These are phyloP conservation scores for Camponotus floridanus DNA, from an alignment of 1,140 invertebrate genomes.

Conservation along the genomic window DNA sequence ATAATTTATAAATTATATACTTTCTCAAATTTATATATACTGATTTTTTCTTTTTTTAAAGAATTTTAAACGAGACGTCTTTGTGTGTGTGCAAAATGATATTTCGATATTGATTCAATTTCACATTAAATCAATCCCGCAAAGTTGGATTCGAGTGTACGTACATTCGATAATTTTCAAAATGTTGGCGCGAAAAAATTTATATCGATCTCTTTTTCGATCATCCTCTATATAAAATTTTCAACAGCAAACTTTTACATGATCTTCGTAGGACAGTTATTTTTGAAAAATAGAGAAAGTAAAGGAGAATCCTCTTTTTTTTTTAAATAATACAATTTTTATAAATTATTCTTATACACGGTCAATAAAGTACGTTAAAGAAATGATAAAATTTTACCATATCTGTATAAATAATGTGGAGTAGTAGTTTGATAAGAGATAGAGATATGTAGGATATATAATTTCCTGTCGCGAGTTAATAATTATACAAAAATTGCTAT, in stretches of 20 bases:
- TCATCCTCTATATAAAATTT: background rate
- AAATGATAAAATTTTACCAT: background rate
- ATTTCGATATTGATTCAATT: conserved; percentile 19
- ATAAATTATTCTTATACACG: conserved; percentile 8
- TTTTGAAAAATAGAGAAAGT: conserved; percentile 6
- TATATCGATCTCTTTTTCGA: background rate
- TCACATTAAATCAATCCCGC: background rate
- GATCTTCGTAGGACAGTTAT: background rate
- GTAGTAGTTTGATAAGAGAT: background rate
- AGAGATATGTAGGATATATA: background rate
- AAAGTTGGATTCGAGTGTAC: background rate
- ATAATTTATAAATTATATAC: conserved; percentile 17
- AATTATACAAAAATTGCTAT: background rate
- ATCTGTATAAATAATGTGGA: background rate
- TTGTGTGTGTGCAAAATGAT: background rate
- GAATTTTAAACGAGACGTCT: background rate
- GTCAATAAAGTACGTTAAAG: background rate
- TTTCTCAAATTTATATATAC: background rate
- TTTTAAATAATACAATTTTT: conserved; percentile 17
- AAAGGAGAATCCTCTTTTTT: background rate
- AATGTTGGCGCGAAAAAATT: background rate
- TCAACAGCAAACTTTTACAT: background rate
- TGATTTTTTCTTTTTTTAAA: background rate
- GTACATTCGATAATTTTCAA: conserved; percentile 2
- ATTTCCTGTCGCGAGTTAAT: background rate